phyloP scores from a whole-genome alignment of 1,140 invertebrate species.

The Rhyzopertha dominica region DNA sequence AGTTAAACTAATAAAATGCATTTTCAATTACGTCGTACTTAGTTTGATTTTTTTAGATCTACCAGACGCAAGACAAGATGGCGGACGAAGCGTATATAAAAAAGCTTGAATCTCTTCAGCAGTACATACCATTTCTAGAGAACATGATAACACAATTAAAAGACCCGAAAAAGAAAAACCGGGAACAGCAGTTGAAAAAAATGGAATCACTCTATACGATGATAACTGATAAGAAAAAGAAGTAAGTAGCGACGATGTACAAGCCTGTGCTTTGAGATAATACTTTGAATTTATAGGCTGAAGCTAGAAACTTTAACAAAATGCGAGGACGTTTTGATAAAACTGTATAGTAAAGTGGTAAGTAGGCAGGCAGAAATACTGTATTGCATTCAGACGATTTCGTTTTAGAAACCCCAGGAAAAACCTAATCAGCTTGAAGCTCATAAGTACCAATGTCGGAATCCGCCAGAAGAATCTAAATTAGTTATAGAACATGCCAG shows the following conservation, averaged over 20 bases:
- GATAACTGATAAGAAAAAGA: constrained; percentile 56
- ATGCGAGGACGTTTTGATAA: constrained; percentile 60
- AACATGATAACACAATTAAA: constrained; percentile 58
- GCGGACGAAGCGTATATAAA: constrained; percentile 50
- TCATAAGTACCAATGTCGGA: too few relatives aligned
- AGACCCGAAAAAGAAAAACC: constrained; percentile 48
- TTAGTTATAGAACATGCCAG: too few relatives aligned
- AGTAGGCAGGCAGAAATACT: constrained; percentile 26
- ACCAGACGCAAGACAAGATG: constrained; percentile 33
- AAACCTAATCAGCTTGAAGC: too few relatives aligned
- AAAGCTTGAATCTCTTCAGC: constrained; percentile 60
- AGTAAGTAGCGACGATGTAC: constrained; percentile 44
- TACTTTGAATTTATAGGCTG: constrained; percentile 45
- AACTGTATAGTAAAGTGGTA: constrained; percentile 59
- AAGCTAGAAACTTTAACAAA: constrained; percentile 59
- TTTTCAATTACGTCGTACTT: too few relatives aligned
- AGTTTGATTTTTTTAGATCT: too few relatives aligned
- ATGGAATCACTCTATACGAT: constrained; percentile 58
- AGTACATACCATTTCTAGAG: constrained; percentile 61
- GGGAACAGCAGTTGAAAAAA: constrained; percentile 56
- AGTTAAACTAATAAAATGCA: too few relatives aligned
- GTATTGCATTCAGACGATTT: constrained; percentile 1
- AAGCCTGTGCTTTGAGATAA: not conserved
- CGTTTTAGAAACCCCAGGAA: too few relatives aligned
- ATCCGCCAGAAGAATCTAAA: too few relatives aligned